These are phyloP conservation scores for Eulemur rufifrons DNA, from an alignment of 2,113 vertebrate genomes.

Conservation along the genomic window DNA sequence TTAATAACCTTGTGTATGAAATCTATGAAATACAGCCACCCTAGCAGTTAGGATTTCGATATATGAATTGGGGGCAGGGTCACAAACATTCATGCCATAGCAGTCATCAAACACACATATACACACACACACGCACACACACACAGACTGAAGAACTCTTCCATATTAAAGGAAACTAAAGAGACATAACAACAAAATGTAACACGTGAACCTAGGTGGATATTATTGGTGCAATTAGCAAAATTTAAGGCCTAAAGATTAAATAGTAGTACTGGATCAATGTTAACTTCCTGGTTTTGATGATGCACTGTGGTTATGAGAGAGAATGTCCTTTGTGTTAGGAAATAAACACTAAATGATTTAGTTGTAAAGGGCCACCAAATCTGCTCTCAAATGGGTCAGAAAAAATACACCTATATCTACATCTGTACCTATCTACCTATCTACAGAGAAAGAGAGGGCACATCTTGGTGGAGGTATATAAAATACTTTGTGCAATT, in stretches of 20 bases:
- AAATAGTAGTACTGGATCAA: background rate
- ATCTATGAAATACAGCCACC: background rate
- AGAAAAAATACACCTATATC: background rate
- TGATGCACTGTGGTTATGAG: background rate
- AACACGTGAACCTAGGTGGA: background rate
- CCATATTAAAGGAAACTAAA: background rate
- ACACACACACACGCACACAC: no score
- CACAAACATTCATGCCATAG: background rate
- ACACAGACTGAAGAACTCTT: background rate
- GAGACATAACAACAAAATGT: background rate
- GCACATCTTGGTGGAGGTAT: background rate
- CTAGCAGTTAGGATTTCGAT: background rate
- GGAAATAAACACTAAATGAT: background rate
- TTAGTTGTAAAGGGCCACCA: background rate
- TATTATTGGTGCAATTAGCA: background rate
- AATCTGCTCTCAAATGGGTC: background rate
- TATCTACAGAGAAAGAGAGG: background rate
- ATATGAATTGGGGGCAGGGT: background rate
- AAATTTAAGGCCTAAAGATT: background rate
- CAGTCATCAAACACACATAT: background rate
- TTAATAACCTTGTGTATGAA: background rate
- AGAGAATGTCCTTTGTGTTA: background rate
- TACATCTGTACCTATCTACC: background rate
- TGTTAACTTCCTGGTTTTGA: background rate
- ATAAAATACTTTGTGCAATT: background rate